These are phyloP conservation scores for Liparis tanakae DNA, from an alignment of 2,797 vertebrate species.

Conservation along the genomic window DNA sequence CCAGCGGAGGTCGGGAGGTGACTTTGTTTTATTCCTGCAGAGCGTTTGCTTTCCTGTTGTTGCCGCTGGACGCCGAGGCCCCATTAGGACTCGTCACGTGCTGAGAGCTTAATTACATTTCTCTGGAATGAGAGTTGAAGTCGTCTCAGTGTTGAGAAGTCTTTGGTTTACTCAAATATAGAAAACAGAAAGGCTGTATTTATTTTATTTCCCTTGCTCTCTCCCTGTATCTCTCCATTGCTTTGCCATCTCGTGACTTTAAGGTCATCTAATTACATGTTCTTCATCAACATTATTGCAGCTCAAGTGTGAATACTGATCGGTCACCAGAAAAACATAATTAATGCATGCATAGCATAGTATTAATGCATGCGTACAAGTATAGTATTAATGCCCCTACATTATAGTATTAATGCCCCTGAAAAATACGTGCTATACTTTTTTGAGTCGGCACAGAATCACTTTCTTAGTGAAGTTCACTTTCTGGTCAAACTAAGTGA, in stretches of 20 bases:
- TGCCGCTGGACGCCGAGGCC: slow-evolving; percentile 41
- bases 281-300: neutral
- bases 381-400: neutral
- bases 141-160: neutral
- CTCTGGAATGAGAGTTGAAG: neutral
- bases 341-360: too few species aligned
- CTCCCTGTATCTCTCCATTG: neutral
- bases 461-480: slow-evolving; percentile 17
- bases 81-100: neutral
- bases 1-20: slow-evolving; percentile 60
- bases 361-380: too few species aligned
- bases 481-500: slow-evolving; percentile 51
- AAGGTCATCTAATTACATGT: neutral
- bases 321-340: neutral
- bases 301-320: neutral
- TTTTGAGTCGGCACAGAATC: slow-evolving; percentile 9
- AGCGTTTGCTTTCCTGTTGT: slow-evolving; percentile 22
- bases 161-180: neutral
- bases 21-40: slow-evolving; percentile 63
- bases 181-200: neutral
- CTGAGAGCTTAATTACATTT: slow-evolving; percentile 26
- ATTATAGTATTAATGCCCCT: neutral
- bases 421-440: neutral
- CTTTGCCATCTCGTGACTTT: neutral
- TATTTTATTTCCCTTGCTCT: neutral